Percentiles rank a stretch among this genome's conserved stretches.
phyloP scores from a whole-genome alignment of 2,888 invertebrate species.

The Parnassius smintheus region DNA sequence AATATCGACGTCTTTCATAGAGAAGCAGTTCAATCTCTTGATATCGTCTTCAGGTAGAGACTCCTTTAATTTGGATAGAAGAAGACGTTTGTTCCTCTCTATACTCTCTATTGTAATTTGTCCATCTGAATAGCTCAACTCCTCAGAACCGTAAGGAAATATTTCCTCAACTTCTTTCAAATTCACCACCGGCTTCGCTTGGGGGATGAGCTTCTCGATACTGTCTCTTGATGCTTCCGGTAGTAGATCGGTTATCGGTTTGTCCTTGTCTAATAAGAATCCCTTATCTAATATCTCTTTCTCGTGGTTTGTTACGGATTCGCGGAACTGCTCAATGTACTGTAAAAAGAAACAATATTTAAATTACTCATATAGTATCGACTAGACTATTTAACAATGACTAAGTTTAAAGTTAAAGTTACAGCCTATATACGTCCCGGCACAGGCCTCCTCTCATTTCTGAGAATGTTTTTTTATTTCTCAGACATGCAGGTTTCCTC shows the following conservation, averaged over 20 bases:
- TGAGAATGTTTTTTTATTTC: no score
- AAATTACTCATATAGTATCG: neutral
- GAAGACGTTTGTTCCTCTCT: conserved; percentile 61
- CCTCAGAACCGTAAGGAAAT: conserved; percentile 55
- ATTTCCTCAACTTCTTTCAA: conserved; percentile 39
- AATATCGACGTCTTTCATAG: conserved; percentile 72
- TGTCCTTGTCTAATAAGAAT: conserved; percentile 48
- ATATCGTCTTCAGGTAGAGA: conserved; percentile 46
- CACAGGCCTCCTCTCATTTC: no score
- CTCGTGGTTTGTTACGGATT: conserved; percentile 55
- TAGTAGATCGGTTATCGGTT: conserved; percentile 48
- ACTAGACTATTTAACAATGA: no score
- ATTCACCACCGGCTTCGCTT: conserved; percentile 24
- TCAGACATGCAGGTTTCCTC: no score
- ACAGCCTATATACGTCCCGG: no score
- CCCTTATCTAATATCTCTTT: conserved; percentile 51
- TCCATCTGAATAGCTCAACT: conserved; percentile 43
- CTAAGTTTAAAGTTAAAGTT: no score
- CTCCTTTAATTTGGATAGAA: conserved; percentile 51
- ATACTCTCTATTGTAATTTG: conserved; percentile 60
- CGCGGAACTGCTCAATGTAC: conserved; percentile 61
- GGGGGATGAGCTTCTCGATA: conserved; percentile 24
- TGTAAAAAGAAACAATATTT: conserved; percentile 38
- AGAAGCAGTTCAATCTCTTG: conserved; percentile 64
- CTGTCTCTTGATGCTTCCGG: conserved; percentile 42